Conservation (phyloP, 1,140 invertebrate species). For the Leucophenga varia region DNA sequence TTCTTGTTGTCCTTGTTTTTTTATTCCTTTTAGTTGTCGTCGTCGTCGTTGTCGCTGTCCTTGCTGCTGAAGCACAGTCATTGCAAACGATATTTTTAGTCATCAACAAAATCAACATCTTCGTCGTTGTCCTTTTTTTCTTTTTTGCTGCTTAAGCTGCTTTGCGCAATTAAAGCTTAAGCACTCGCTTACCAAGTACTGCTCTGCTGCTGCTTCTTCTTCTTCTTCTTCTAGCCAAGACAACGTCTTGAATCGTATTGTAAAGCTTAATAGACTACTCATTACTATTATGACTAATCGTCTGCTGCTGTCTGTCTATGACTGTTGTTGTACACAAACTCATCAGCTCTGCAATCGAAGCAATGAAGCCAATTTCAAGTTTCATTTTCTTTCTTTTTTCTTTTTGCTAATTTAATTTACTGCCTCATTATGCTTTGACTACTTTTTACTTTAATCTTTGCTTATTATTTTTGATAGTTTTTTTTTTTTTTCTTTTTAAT, state of each 20-base stretch:
- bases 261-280: too few species aligned
- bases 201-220: too few species aligned
- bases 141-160: conserved; percentile 12
- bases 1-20: background rate
- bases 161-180: conserved; percentile 15
- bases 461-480: too few species aligned
- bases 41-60: background rate
- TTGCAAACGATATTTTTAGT: too few species aligned
- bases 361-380: background rate
- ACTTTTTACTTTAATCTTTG: too few species aligned
- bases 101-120: background rate
- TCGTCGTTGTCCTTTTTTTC: background rate
- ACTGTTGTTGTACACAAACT: background rate
- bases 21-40: background rate
- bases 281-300: background rate
- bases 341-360: too few species aligned
- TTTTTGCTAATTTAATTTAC: background rate
- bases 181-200: too few species aligned
- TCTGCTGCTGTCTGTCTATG: background rate
- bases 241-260: too few species aligned
- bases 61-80: too few species aligned
- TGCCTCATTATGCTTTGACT: background rate
- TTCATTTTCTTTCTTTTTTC: background rate
- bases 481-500: background rate
- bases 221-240: too few species aligned